These are phyloP conservation scores for Otus sunia DNA, from an alignment of 2,113 vertebrate species.

Conservation along the genomic window DNA sequence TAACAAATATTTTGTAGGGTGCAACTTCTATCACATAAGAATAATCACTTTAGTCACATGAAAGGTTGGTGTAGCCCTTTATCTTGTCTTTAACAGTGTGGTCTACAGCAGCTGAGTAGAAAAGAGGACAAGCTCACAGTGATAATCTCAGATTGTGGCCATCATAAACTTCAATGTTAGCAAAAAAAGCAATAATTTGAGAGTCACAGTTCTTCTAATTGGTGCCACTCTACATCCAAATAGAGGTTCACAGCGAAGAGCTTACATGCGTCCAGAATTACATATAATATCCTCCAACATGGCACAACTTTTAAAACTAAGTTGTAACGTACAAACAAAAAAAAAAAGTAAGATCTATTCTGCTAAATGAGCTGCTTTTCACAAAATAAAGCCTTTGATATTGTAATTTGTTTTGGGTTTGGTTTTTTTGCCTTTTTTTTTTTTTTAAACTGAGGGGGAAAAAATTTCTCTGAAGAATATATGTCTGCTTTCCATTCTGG, in stretches of 20 bases:
- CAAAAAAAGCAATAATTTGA: not conserved
- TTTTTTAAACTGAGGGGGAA: not conserved
- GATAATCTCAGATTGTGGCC: not conserved
- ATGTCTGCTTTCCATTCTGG: not conserved
- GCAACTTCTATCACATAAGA: not conserved
- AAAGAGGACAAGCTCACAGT: not conserved
- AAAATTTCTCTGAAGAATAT: not conserved
- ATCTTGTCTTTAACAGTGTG: not conserved
- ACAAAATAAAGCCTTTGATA: not conserved
- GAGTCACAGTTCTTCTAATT: not conserved
- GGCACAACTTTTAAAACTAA: not conserved
- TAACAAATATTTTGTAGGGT: not conserved
- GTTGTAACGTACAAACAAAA: not conserved
- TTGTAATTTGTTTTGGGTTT: not conserved
- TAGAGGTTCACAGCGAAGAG: not conserved
- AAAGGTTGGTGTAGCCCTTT: not conserved
- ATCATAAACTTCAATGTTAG: not conserved
- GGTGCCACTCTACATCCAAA: not conserved
- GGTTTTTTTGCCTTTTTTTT: not conserved
- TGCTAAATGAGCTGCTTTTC: not conserved
- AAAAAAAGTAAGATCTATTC: not conserved
- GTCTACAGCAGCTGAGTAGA: not conserved
- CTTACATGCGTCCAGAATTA: not conserved
- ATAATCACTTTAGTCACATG: not conserved
- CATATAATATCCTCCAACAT: not conserved